phyloP scores from a whole-genome alignment of 2,113 vertebrate species.

The Callorhinus ursinus region DNA sequence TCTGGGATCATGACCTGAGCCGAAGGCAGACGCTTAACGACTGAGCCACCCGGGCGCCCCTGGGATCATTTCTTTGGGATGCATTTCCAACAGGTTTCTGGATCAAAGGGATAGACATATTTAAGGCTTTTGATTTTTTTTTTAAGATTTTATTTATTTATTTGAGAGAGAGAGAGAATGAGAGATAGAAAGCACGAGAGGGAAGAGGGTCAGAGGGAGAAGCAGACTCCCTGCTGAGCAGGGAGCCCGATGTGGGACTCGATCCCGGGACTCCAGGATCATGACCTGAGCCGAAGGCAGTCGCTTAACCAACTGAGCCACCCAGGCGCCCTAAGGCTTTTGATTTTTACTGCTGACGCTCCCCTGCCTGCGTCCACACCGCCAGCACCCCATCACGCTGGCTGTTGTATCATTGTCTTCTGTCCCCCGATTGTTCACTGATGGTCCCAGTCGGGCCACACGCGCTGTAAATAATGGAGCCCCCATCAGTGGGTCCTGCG shows the following conservation, averaged over 20 bases:
- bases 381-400: not conserved
- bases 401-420: not conserved
- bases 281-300: no score
- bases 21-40: no score
- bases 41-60: no score
- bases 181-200: no score
- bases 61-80: not conserved
- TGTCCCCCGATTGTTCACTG: not conserved
- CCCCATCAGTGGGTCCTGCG: not conserved
- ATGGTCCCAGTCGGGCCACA: not conserved
- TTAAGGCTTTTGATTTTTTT: not conserved
- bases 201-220: no score
- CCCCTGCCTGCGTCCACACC: fast-evolving
- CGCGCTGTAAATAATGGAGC: not conserved
- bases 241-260: no score
- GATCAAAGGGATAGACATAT: not conserved
- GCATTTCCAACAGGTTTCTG: not conserved
- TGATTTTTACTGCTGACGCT: not conserved
- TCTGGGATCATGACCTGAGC: no score
- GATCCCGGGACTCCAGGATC: no score
- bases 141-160: no score
- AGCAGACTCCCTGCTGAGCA: no score
- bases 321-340: not conserved
- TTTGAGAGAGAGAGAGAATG: no score
- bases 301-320: no score